phyloP scores from a whole-genome alignment of 1,140 invertebrate species.

The Drosophila kurseongensis region DNA sequence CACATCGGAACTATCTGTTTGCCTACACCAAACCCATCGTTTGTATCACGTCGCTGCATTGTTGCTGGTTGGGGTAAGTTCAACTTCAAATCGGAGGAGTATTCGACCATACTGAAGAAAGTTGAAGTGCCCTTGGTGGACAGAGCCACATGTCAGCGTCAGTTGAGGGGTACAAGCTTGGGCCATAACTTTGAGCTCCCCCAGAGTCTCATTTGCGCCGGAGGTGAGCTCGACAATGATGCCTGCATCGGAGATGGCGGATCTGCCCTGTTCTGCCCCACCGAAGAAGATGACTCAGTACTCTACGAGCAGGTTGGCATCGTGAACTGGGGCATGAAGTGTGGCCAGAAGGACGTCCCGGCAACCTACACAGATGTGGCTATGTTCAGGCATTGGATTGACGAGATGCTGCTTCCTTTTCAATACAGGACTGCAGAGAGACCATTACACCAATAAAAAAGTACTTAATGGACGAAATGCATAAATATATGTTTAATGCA shows the following conservation, averaged over 20 bases:
- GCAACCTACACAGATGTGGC: slow-evolving; percentile 91
- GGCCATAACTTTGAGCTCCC: slow-evolving; percentile 76
- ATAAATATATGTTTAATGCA: too few relatives aligned
- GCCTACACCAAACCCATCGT: not conserved
- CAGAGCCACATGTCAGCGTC: slow-evolving; percentile 78
- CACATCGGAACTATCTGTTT: slow-evolving; percentile 27
- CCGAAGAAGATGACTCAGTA: slow-evolving; percentile 79
- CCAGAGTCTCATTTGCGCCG: slow-evolving; percentile 86
- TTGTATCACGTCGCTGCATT: not conserved
- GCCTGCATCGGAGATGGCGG: slow-evolving; percentile 91
- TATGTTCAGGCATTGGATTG: slow-evolving; percentile 10
- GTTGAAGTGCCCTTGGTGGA: slow-evolving; percentile 86
- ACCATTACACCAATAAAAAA: too few relatives aligned
- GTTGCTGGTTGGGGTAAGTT: slow-evolving; percentile 32
- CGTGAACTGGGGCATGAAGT: slow-evolving; percentile 88
- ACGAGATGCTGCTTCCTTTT: not conserved
- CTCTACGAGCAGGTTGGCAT: slow-evolving; percentile 87
- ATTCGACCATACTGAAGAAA: slow-evolving; percentile 86
- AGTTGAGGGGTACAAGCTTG: slow-evolving; percentile 84
- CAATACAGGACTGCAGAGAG: not conserved
- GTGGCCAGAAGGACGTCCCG: slow-evolving; percentile 88
- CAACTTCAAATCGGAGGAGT: not conserved
- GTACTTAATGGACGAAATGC: too few relatives aligned
- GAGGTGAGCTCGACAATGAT: slow-evolving; percentile 89
- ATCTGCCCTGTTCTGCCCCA: slow-evolving; percentile 88